These are phyloP conservation scores for Acronicta alni DNA, from an alignment of 2,888 invertebrate genomes.

Conservation along the genomic window DNA sequence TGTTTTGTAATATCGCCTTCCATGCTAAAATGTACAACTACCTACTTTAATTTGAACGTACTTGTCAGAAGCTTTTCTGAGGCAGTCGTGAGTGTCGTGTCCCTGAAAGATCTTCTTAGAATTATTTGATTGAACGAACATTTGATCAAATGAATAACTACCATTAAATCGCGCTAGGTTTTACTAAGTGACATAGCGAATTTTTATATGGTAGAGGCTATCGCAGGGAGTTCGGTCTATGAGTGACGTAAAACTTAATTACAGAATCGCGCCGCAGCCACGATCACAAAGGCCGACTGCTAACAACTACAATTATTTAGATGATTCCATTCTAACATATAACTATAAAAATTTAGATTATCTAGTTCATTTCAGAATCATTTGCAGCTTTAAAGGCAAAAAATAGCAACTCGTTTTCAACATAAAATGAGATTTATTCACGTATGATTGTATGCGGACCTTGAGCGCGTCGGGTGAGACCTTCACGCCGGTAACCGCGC, in stretches of 20 bases:
- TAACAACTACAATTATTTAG: constrained; percentile 85
- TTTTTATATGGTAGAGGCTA: constrained; percentile 82
- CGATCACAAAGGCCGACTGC: constrained; percentile 81
- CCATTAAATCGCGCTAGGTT: constrained; percentile 57
- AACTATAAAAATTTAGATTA: constrained; percentile 78
- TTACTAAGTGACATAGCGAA: constrained; percentile 79
- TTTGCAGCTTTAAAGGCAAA: constrained; percentile 75
- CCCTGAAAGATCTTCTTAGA: constrained; percentile 10
- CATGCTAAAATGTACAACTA: constrained; percentile 24
- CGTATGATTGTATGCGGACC: constrained; percentile 88
- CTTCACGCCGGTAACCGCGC: constrained; percentile 88
- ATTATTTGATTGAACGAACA: constrained; percentile 27
- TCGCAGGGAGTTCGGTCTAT: constrained; percentile 82
- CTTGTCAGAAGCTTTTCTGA: constrained; percentile 10
- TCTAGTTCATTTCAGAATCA: constrained; percentile 74
- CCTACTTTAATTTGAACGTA: background rate
- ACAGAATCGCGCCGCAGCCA: constrained; percentile 82
- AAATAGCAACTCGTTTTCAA: constrained; percentile 81
- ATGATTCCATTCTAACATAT: constrained; percentile 76
- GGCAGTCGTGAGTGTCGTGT: background rate
- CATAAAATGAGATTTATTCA: constrained; percentile 85
- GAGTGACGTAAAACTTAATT: constrained; percentile 88
- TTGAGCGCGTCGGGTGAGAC: constrained; percentile 86
- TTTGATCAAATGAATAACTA: constrained; percentile 46
- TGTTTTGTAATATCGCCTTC: constrained; percentile 40